These are phyloP conservation scores for Chelon labrosus DNA, from an alignment of 2,797 vertebrate species.

Conservation along the genomic window DNA sequence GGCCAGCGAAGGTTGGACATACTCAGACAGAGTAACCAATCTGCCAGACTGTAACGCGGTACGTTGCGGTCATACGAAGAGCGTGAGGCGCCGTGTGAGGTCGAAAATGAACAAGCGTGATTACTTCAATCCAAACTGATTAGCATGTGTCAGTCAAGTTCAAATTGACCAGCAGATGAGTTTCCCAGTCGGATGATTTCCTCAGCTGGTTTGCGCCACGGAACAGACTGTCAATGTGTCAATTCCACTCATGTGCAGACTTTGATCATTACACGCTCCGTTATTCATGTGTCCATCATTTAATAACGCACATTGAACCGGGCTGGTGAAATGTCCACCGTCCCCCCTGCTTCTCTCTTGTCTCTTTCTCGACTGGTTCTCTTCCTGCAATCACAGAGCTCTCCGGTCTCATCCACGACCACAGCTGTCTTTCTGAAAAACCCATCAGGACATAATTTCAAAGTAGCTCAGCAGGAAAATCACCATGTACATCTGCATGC, in stretches of 20 bases:
- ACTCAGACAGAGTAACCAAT: not conserved
- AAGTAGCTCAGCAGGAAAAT: conserved; percentile 50
- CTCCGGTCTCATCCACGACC: conserved; percentile 17
- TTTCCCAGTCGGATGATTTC: conserved; percentile 44
- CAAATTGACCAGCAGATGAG: conserved; percentile 58
- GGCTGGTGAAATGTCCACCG: conserved; percentile 22
- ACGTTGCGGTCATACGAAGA: not conserved
- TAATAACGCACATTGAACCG: conserved; percentile 41
- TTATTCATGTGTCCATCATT: conserved; percentile 62
- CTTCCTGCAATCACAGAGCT: conserved; percentile 6
- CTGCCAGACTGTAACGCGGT: not conserved
- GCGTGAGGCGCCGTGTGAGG: not conserved
- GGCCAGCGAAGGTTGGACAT: not conserved
- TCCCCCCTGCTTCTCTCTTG: not conserved
- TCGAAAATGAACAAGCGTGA: conserved; percentile 29
- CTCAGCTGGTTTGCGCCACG: conserved; percentile 40
- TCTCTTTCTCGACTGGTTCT: not conserved
- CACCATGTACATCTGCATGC: conserved; percentile 26
- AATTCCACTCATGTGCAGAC: conserved; percentile 59
- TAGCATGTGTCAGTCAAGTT: conserved; percentile 68
- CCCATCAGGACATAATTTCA: conserved; percentile 42
- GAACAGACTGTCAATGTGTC: conserved; percentile 54
- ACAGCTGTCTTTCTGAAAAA: conserved; percentile 51
- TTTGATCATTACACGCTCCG: conserved; percentile 52
- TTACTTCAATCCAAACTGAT: conserved; percentile 46